These are phyloP conservation scores for Macaria notata DNA, from an alignment of 2,888 invertebrate genomes.

Conservation along the genomic window DNA sequence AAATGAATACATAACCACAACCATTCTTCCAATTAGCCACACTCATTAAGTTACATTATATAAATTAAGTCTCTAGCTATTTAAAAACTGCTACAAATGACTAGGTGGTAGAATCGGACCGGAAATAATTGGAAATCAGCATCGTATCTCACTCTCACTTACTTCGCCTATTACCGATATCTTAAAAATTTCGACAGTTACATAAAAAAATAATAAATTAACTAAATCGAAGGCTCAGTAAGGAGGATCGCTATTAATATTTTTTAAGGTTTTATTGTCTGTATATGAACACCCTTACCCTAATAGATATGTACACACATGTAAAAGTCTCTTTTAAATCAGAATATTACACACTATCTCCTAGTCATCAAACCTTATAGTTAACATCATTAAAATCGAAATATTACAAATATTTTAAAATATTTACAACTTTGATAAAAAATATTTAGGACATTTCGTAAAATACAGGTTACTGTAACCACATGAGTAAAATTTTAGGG, in stretches of 20 bases:
- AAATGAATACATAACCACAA: slow-evolving; percentile 50
- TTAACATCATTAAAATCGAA: slow-evolving; percentile 69
- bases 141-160: background rate
- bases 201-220: slow-evolving; percentile 7
- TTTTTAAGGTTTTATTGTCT: slow-evolving; percentile 20
- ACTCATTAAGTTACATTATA: slow-evolving; percentile 56
- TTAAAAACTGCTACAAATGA: slow-evolving; percentile 71
- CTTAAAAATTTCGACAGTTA: no score
- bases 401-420: slow-evolving; percentile 76
- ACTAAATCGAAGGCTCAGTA: slow-evolving; percentile 1
- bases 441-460: slow-evolving; percentile 15
- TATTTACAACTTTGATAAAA: slow-evolving; percentile 75
- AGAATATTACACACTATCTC: slow-evolving; percentile 68
- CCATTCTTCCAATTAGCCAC: slow-evolving; percentile 64
- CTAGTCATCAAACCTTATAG: slow-evolving; percentile 69
- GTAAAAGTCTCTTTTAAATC: slow-evolving; percentile 69
- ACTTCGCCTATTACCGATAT: background rate
- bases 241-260: background rate
- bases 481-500: slow-evolving; percentile 5
- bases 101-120: slow-evolving; percentile 69
- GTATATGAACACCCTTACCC: slow-evolving; percentile 60
- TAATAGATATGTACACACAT: slow-evolving; percentile 80
- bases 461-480: no score
- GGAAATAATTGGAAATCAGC: slow-evolving; percentile 22
- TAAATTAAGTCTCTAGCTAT: slow-evolving; percentile 65